These are phyloP conservation scores for Pogonomyrmex barbatus DNA, from an alignment of 1,140 invertebrate genomes.

Conservation along the genomic window DNA sequence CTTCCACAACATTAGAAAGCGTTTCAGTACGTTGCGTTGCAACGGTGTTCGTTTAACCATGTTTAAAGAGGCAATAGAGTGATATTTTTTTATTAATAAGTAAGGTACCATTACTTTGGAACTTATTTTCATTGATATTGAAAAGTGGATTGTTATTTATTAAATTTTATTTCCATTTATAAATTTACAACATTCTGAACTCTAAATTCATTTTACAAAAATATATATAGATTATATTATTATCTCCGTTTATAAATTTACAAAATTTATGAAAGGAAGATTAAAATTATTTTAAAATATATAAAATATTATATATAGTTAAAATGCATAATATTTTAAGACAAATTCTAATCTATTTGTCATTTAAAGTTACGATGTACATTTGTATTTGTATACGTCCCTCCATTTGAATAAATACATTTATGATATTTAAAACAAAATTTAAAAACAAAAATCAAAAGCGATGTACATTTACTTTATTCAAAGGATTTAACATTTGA, in stretches of 20 bases:
- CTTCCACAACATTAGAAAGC: slow-evolving; percentile 20
- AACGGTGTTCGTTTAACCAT: neutral
- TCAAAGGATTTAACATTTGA: too few species aligned
- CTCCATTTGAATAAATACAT: too few species aligned
- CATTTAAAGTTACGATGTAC: too few species aligned
- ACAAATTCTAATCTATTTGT: too few species aligned
- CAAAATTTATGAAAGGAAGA: neutral
- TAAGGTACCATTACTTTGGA: neutral
- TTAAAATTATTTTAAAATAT: neutral
- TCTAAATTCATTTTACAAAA: too few species aligned
- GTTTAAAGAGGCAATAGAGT: neutral
- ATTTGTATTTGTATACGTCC: too few species aligned
- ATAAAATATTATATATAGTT: neutral
- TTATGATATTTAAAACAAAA: too few species aligned
- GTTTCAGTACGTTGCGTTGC: slow-evolving; percentile 47
- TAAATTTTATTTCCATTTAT: neutral
- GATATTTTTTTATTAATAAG: neutral
- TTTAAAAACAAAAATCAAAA: too few species aligned
- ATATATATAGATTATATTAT: too few species aligned
- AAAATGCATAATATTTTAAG: too few species aligned
- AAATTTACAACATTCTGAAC: neutral
- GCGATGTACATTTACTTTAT: too few species aligned
- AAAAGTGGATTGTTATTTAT: neutral
- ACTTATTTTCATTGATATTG: too few species aligned
- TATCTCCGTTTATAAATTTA: neutral